phyloP scores from a whole-genome alignment of 2,888 invertebrate species.

The Zootermopsis nevadensis region DNA sequence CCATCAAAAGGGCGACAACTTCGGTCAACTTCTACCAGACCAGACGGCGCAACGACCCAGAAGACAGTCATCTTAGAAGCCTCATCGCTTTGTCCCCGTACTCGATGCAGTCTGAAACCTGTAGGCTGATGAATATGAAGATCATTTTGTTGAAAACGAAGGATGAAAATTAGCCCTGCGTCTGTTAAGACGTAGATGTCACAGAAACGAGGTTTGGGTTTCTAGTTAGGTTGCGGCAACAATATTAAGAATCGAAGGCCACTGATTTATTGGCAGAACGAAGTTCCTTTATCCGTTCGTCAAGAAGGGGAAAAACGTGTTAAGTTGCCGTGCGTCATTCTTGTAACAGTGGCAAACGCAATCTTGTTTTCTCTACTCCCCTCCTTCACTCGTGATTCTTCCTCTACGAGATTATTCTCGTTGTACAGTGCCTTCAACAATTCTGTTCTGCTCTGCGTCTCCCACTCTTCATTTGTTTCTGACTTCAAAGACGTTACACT shows the following conservation, averaged over 20 bases:
- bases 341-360: slow-evolving; percentile 24
- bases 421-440: background rate
- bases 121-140: too few species aligned
- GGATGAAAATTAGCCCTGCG: too few species aligned
- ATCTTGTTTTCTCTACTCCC: slow-evolving; percentile 37
- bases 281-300: background rate
- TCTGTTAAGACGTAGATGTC: background rate
- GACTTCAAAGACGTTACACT: too few species aligned
- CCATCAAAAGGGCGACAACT: too few species aligned
- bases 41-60: too few species aligned
- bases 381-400: slow-evolving; percentile 16
- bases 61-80: too few species aligned
- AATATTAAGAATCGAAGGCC: slow-evolving; percentile 18
- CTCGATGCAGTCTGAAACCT: too few species aligned
- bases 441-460: too few species aligned
- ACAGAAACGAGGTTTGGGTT: background rate
- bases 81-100: too few species aligned
- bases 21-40: too few species aligned
- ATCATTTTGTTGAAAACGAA: too few species aligned
- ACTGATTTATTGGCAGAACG: slow-evolving; percentile 23
- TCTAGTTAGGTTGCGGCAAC: background rate
- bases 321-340: slow-evolving; percentile 19
- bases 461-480: too few species aligned
- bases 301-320: slow-evolving; percentile 20
- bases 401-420: slow-evolving; percentile 24